Evolutionary conservation across 2,888 invertebrate genomes (phyloP).

Genomic region (Labia minor): DNA sequence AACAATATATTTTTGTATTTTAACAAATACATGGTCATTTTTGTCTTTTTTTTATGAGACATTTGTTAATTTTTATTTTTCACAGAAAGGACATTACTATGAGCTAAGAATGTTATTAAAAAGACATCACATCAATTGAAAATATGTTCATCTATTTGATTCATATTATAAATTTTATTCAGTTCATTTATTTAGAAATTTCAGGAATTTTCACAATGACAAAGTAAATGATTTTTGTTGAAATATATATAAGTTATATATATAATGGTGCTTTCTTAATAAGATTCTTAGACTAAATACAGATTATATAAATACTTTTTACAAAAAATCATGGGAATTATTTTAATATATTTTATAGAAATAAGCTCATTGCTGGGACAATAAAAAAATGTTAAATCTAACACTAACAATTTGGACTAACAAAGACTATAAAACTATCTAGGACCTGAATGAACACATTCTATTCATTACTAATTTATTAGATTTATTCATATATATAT

Average conservation of each 20-base stretch:
- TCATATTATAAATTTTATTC: too few relatives aligned
- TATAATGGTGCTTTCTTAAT: constrained; percentile 13
- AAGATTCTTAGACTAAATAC: constrained; percentile 8
- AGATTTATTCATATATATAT: neutral
- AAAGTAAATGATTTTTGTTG: neutral
- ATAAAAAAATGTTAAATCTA: neutral
- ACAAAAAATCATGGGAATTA: neutral
- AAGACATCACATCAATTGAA: neutral
- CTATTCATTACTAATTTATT: neutral
- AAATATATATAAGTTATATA: too few relatives aligned
- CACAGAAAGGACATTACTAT: neutral
- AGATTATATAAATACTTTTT: constrained; percentile 1
- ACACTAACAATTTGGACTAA: constrained; percentile 6
- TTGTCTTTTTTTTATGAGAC: neutral
- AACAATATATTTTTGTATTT: neutral
- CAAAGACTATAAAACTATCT: neutral
- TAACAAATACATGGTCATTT: constrained; percentile 5
- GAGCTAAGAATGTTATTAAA: neutral
- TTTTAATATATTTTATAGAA: neutral
- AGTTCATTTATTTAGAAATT: neutral
- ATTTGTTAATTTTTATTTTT: neutral
- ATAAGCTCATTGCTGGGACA: neutral
- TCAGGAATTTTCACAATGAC: neutral
- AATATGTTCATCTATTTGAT: too few relatives aligned
- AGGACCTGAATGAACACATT: neutral